These are phyloP conservation scores for Antennarius striatus DNA, from an alignment of 2,113 vertebrate genomes.

Conservation along the genomic window DNA sequence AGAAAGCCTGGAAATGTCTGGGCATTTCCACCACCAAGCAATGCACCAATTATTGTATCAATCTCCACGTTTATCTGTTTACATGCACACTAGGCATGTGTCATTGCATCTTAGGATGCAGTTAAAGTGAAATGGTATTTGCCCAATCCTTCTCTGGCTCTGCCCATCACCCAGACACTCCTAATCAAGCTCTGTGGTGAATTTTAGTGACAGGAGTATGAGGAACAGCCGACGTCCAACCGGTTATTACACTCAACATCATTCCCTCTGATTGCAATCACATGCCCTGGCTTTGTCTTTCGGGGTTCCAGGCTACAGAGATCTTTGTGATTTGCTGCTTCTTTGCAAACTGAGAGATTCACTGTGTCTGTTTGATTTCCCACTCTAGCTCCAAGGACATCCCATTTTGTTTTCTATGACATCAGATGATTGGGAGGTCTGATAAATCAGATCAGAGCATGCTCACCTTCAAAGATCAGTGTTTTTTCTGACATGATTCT, in stretches of 20 bases:
- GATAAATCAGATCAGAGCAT: constrained; percentile 44
- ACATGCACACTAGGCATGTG: constrained; percentile 56
- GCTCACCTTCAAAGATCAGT: constrained; percentile 7
- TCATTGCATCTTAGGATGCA: constrained; percentile 38
- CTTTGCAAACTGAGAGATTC: constrained; percentile 43
- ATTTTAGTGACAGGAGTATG: constrained; percentile 24
- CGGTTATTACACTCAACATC: constrained; percentile 59
- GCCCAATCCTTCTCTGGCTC: constrained; percentile 18
- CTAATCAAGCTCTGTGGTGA: constrained; percentile 35
- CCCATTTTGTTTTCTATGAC: constrained; percentile 53
- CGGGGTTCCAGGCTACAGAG: constrained; percentile 17
- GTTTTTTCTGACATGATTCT: not conserved
- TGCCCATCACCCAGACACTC: constrained; percentile 16
- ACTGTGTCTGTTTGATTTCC: constrained; percentile 41
- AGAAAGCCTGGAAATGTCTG: constrained; percentile 61
- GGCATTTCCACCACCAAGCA: constrained; percentile 61
- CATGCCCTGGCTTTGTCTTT: constrained; percentile 51
- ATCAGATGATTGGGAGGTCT: constrained; percentile 42
- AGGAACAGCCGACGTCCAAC: constrained; percentile 43
- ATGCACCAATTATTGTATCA: constrained; percentile 56
- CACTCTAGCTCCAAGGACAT: constrained; percentile 34
- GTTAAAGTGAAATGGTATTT: too few species aligned
- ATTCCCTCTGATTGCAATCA: constrained; percentile 72
- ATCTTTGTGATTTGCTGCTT: constrained; percentile 30
- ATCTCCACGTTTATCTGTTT: constrained; percentile 64